Percentiles rank a stretch among this genome's conserved stretches.
phyloP scores from a whole-genome alignment of 2,113 vertebrate genomes.

The Cavia aperea region DNA sequence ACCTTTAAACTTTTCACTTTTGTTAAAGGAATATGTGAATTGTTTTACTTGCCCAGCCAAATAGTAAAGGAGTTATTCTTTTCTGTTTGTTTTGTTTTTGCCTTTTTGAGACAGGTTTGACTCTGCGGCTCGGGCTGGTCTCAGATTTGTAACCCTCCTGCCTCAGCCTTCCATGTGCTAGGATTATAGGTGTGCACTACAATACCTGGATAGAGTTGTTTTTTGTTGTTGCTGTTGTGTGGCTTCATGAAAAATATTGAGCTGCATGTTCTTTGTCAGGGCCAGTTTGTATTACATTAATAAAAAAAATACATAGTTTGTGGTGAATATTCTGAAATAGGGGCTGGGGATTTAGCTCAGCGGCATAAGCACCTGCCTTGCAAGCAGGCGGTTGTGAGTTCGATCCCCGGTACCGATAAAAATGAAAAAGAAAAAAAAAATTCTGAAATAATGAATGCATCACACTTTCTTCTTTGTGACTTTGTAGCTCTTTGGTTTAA shows the following conservation, averaged over 20 bases:
- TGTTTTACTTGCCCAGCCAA: background rate
- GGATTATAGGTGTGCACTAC: background rate
- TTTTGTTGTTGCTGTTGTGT: background rate
- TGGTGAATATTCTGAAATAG: slow-evolving; percentile 12
- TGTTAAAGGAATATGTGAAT: background rate
- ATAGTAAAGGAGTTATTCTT: background rate
- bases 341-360: no score
- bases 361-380: no score
- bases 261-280: slow-evolving; percentile 21
- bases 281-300: background rate
- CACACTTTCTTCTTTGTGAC: background rate
- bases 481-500: background rate
- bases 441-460: slow-evolving; percentile 15
- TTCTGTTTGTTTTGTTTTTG: background rate
- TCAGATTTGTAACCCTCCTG: background rate
- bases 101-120: background rate
- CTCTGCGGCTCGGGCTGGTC: background rate
- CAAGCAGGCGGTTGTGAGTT: no score
- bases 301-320: background rate
- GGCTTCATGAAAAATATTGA: background rate
- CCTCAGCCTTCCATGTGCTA: background rate
- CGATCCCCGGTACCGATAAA: no score
- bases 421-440: background rate
- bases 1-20: background rate
- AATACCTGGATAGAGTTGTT: background rate